Evolutionary conservation across 2,113 vertebrate genomes (phyloP).

Genomic region (Lethenteron camtschaticum): DNA sequence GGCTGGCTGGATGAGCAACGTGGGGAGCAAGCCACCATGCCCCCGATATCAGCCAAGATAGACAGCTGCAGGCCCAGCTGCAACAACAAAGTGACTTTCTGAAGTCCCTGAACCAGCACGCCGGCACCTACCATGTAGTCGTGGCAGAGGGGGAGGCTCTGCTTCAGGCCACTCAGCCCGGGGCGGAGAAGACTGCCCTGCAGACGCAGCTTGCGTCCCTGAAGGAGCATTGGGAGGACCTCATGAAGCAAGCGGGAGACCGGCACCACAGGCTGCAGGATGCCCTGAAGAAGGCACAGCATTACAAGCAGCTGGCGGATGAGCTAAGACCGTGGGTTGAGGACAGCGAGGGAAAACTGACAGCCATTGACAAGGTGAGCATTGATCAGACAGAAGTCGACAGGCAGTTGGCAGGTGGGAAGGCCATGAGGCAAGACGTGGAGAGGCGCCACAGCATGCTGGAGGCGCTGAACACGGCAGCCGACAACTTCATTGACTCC

Average conservation of each 20-base stretch:
- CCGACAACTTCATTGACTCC: constrained; percentile 60
- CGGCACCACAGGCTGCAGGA: constrained; percentile 40
- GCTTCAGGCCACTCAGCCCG: constrained; percentile 43
- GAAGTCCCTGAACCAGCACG: constrained; percentile 58
- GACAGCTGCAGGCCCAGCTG: constrained; percentile 42
- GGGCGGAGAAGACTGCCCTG: constrained; percentile 45
- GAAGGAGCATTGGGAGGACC: constrained; percentile 56
- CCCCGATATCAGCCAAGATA: constrained; percentile 47
- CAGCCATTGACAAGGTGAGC: constrained; percentile 33
- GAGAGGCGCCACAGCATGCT: constrained; percentile 56
- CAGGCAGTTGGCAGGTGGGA: constrained; percentile 40
- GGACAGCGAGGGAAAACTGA: constrained; percentile 37
- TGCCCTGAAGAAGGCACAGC: constrained; percentile 51
- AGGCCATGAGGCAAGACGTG: constrained; percentile 43
- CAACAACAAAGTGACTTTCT: constrained; percentile 62
- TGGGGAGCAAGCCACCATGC: constrained; percentile 25
- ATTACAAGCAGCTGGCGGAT: constrained; percentile 43
- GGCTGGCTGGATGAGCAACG: constrained; percentile 54
- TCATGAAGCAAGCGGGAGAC: constrained; percentile 37
- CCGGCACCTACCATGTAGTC: constrained; percentile 78
- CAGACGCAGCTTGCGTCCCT: constrained; percentile 43
- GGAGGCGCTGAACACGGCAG: constrained; percentile 55
- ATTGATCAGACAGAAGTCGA: constrained; percentile 49
- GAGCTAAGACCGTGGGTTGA: constrained; percentile 59
- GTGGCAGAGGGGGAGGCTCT: constrained; percentile 55